These are phyloP conservation scores for Diogma glabrata DNA, from an alignment of 2,888 invertebrate genomes.

Conservation along the genomic window DNA sequence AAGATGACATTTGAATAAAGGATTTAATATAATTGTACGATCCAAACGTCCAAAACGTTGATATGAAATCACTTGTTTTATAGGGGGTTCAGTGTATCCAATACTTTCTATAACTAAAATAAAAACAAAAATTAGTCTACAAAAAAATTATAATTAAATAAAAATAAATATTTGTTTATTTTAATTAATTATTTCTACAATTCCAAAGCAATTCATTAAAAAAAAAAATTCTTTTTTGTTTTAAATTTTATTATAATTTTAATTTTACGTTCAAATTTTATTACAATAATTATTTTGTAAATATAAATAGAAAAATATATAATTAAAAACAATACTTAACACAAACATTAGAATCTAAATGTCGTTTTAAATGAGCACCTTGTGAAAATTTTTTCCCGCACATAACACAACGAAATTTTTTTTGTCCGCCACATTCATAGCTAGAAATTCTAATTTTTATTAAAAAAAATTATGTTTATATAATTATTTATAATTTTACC, in stretches of 20 bases:
- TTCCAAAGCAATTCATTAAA: too few species aligned
- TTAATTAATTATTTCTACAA: slow-evolving; percentile 1
- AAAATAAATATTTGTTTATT: not conserved
- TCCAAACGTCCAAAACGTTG: slow-evolving; percentile 27
- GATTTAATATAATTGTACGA: slow-evolving; percentile 20
- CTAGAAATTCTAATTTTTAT: slow-evolving; percentile 27
- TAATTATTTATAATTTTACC: too few species aligned
- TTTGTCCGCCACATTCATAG: slow-evolving; percentile 59
- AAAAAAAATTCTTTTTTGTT: slow-evolving; percentile 11
- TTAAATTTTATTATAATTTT: slow-evolving; percentile 13
- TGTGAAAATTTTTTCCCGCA: slow-evolving; percentile 56
- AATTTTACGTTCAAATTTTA: slow-evolving; percentile 16
- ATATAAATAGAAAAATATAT: too few species aligned
- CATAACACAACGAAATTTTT: slow-evolving; percentile 52
- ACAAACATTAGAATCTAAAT: slow-evolving; percentile 41
- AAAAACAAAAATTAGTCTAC: not conserved
- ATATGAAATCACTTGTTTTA: slow-evolving; percentile 24
- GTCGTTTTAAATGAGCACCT: slow-evolving; percentile 51
- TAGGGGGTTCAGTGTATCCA: not conserved
- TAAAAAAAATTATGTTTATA: slow-evolving; percentile 13
- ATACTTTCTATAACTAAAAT: not conserved
- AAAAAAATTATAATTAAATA: not conserved
- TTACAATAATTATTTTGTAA: slow-evolving; percentile 31
- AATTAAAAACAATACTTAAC: slow-evolving; percentile 39
- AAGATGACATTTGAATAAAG: slow-evolving; percentile 27